Conservation (phyloP, 2,888 invertebrate species). For the Ectemnius cavifrons region DNA sequence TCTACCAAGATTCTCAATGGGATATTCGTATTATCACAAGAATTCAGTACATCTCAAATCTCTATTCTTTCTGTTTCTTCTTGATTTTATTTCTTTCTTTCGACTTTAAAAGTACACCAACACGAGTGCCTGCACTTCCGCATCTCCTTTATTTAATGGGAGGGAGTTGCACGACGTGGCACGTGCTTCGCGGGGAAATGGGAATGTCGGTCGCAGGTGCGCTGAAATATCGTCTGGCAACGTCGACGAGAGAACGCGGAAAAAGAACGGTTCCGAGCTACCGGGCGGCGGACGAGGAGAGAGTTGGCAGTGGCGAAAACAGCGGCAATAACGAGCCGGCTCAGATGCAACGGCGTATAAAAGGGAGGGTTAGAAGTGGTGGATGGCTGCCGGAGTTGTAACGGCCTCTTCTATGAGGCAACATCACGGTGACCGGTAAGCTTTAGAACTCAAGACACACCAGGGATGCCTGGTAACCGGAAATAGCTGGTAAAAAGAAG, state of each 20-base stretch:
- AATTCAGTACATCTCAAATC: too few species aligned
- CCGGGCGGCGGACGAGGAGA: background rate
- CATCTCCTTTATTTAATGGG: too few species aligned
- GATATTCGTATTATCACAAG: too few species aligned
- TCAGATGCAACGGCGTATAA: background rate
- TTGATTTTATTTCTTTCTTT: too few species aligned
- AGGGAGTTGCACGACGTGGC: too few species aligned
- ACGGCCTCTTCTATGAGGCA: constrained; percentile 9
- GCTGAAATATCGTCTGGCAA: constrained; percentile 20
- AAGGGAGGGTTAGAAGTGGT: background rate
- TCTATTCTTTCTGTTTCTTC: too few species aligned
- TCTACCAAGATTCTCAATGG: too few species aligned
- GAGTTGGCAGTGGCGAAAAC: background rate
- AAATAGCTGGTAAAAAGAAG: constrained; percentile 19
- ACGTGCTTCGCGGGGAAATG: constrained; percentile 26
- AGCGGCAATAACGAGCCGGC: constrained; percentile 15
- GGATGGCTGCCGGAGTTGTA: background rate
- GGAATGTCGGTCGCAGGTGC: constrained; percentile 24
- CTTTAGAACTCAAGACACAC: constrained; percentile 1
- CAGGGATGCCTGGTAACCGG: constrained; percentile 9
- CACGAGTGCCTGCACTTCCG: too few species aligned
- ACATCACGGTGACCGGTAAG: constrained; percentile 11
- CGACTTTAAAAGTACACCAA: too few species aligned
- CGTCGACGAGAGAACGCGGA: background rate
- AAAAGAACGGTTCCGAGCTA: background rate